These are phyloP conservation scores for Rynchops niger DNA, from an alignment of 2,113 vertebrate genomes.

Conservation along the genomic window DNA sequence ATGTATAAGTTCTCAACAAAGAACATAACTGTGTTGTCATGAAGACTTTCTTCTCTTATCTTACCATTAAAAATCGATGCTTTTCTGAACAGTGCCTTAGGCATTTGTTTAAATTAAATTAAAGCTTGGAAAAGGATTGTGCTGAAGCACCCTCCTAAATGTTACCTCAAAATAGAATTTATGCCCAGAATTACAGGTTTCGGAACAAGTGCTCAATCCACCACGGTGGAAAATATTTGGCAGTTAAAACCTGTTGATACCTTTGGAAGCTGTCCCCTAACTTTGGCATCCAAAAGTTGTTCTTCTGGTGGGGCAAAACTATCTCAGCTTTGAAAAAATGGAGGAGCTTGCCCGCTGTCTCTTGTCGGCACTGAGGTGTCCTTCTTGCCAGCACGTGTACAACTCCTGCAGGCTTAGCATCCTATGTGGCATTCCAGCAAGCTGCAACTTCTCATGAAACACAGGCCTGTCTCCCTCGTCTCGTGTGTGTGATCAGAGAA, in stretches of 20 bases:
- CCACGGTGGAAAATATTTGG: too few relatives aligned
- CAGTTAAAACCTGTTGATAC: not conserved
- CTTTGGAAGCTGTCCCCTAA: not conserved
- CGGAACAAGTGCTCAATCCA: not conserved
- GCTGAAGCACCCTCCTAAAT: not conserved
- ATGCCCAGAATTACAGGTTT: not conserved
- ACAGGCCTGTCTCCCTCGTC: not conserved
- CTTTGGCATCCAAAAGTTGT: not conserved
- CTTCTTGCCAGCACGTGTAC: not conserved
- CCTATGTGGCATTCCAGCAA: rapidly evolving
- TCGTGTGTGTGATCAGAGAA: not conserved
- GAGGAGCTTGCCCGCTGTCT: not conserved
- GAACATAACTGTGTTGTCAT: not conserved
- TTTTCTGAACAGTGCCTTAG: not conserved
- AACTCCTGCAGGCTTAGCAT: not conserved
- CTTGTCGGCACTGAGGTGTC: not conserved
- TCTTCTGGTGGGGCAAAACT: not conserved
- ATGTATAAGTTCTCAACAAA: not conserved
- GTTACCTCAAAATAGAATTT: not conserved
- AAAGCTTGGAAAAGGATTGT: not conserved
- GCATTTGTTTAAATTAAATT: not conserved
- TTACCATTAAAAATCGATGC: not conserved
- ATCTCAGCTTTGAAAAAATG: not conserved
- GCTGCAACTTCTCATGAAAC: not conserved
- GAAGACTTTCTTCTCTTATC: not conserved